Evolutionary conservation across 53 echinoderm and acorn worm species (phyloP), one percentile per base, ranked within the genome.

Genomic region (Crossaster papposus): DNA sequence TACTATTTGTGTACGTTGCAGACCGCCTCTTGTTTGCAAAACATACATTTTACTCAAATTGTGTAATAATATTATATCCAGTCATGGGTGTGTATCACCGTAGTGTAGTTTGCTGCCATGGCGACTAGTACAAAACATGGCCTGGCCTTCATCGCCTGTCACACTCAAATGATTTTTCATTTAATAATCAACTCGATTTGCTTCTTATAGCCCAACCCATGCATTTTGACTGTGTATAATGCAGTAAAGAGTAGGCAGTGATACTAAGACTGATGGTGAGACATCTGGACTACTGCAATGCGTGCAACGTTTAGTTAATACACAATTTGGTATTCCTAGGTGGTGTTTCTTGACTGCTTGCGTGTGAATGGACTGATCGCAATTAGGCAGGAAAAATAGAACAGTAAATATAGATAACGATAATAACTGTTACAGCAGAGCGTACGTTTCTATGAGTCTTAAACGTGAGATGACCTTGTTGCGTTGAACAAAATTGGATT

Each of bases 91-190:
- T 2, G 68, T 4, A 28, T 4, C 68, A 68, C 35, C 32, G 74
- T 34, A 36, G 13, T 73, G 15, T 78, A 15, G 78, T 78, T 78
- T 78, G 78, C 78, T 51, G 11, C 78, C 78, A n/a, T 78, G 50
- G 78, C 12, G 51, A 78, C 78, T 9, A 51, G 2, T 7, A 75
- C 33, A 32, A 50, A 78, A 2, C 26, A 11, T 10, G n/a, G 15
- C n/a, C 51, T 2, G 23, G 6, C 22, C 78, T 50, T 24, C 12
- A 14, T 50, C 1, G 24, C 50, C 20, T n/a, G 6, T 26, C 78
- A 50, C 78, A 38, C 78, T 78, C n/a, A 15, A 78, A 22, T 78
- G 5, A 23, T 44, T 50, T 34, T 73, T 17, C 34, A 18, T 73
- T 28, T 73, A 73, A 68, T 68, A 68, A 68, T 68, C 28, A 23